A percentile compares a stretch with the other conserved stretches of the same genome.
These are phyloP conservation scores for Aporophyla nigra DNA, from an alignment of 2,888 invertebrate genomes.

Conservation along the genomic window DNA sequence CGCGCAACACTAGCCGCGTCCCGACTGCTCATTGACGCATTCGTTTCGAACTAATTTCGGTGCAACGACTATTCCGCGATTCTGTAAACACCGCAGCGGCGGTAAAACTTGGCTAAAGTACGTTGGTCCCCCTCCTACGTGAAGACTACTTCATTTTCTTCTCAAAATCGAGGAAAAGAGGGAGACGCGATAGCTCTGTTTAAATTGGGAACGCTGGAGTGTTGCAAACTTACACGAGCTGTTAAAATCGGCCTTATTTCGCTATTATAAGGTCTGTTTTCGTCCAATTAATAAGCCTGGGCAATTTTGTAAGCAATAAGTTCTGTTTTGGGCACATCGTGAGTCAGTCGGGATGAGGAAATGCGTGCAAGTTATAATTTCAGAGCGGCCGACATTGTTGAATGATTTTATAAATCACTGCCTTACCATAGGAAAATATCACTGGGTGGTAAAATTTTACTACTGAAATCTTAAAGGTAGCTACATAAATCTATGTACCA, in stretches of 20 bases:
- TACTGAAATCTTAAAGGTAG: slow-evolving; percentile 28
- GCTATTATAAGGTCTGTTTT: slow-evolving; percentile 67
- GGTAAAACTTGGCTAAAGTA: slow-evolving; percentile 79
- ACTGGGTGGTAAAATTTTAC: slow-evolving; percentile 68
- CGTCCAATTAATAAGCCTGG: slow-evolving; percentile 36
- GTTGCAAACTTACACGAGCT: slow-evolving; percentile 72
- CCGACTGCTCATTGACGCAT: slow-evolving; percentile 89
- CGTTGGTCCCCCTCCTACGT: slow-evolving; percentile 74
- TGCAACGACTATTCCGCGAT: slow-evolving; percentile 90
- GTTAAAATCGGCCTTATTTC: slow-evolving; percentile 46
- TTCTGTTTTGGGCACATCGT: slow-evolving; percentile 89
- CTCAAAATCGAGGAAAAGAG: slow-evolving; percentile 63
- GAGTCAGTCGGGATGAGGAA: slow-evolving; percentile 89
- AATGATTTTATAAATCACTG: slow-evolving; percentile 86
- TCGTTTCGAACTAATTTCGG: slow-evolving; percentile 90
- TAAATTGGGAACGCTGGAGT: slow-evolving; percentile 74
- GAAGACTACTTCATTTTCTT: slow-evolving; percentile 67
- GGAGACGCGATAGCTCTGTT: slow-evolving; percentile 74
- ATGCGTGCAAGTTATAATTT: slow-evolving; percentile 90
- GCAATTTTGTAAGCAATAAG: slow-evolving; percentile 84
- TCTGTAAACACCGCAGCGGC: slow-evolving; percentile 88
- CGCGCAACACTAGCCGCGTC: slow-evolving; percentile 79
- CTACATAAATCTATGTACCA: not conserved
- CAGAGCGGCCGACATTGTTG: slow-evolving; percentile 87
- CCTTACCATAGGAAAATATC: slow-evolving; percentile 72